A percentile compares a stretch with the other conserved stretches of the same genome.
Conservation (phyloP, 2,888 invertebrate genomes). For the Epirrhoe tristata region DNA sequence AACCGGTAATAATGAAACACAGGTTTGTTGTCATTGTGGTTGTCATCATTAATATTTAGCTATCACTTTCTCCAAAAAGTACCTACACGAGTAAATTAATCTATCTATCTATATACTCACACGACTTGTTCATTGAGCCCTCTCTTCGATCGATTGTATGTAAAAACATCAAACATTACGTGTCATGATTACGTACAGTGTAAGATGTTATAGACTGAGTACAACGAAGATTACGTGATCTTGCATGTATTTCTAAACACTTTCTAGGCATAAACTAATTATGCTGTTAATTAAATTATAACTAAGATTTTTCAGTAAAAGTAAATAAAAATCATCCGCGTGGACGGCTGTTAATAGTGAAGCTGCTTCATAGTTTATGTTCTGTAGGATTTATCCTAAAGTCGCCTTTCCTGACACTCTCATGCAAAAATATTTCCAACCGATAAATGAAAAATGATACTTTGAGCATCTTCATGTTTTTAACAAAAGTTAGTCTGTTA, state of each 20-base stretch:
- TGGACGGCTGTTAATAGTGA: background rate
- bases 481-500: no score
- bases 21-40: conserved; percentile 61
- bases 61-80: conserved; percentile 69
- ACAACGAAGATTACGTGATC: conserved; percentile 20
- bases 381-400: no score
- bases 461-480: no score
- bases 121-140: background rate
- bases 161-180: conserved; percentile 29
- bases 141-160: conserved; percentile 14
- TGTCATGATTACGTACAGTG: conserved; percentile 22
- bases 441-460: no score
- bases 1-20: conserved; percentile 73
- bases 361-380: background rate
- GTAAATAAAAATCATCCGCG: background rate
- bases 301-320: background rate
- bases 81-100: conserved; percentile 32
- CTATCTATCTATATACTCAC: background rate
- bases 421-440: no score
- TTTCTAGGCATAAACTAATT: background rate
- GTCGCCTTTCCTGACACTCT: no score
- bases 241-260: background rate
- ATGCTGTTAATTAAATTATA: background rate
- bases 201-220: conserved; percentile 4
- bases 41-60: conserved; percentile 54